A percentile compares a stretch with the other conserved stretches of the same genome.
These are phyloP conservation scores for Eupithecia vulgata DNA, from an alignment of 2,888 invertebrate species.

Conservation along the genomic window DNA sequence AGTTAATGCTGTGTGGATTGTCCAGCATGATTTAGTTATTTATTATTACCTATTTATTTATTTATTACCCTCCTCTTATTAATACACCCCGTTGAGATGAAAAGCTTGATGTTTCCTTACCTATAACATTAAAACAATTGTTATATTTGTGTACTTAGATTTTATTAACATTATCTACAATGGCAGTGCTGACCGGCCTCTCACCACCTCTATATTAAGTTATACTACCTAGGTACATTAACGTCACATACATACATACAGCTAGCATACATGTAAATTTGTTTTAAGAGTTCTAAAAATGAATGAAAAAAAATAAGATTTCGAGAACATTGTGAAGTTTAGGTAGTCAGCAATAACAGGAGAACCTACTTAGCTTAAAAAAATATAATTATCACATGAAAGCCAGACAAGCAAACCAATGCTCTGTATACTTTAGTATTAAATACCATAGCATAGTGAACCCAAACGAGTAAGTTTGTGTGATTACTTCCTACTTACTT, in stretches of 20 bases:
- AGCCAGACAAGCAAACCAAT: background rate
- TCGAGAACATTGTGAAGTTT: background rate
- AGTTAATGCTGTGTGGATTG: too few species aligned
- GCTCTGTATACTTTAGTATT: background rate
- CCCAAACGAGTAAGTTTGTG: background rate
- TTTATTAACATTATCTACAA: constrained; percentile 72
- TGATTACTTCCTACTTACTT: background rate
- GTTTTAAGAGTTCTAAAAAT: background rate
- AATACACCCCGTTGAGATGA: background rate
- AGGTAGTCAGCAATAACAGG: background rate
- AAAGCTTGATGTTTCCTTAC: background rate
- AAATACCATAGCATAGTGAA: background rate
- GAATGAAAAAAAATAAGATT: background rate
- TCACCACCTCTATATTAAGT: constrained; percentile 25
- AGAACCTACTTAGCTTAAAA: background rate
- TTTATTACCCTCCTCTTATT: too few species aligned
- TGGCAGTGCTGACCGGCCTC: constrained; percentile 70
- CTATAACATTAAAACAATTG: constrained; percentile 3
- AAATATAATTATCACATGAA: constrained; percentile 1
- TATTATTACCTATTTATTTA: too few species aligned
- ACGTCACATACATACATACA: constrained; percentile 10
- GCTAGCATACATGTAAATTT: background rate
- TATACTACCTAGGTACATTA: constrained; percentile 3
- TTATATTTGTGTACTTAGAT: constrained; percentile 28
- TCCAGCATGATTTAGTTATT: too few species aligned